phyloP scores from a whole-genome alignment of 2,113 vertebrate genomes.

The Thunnus thynnus region DNA sequence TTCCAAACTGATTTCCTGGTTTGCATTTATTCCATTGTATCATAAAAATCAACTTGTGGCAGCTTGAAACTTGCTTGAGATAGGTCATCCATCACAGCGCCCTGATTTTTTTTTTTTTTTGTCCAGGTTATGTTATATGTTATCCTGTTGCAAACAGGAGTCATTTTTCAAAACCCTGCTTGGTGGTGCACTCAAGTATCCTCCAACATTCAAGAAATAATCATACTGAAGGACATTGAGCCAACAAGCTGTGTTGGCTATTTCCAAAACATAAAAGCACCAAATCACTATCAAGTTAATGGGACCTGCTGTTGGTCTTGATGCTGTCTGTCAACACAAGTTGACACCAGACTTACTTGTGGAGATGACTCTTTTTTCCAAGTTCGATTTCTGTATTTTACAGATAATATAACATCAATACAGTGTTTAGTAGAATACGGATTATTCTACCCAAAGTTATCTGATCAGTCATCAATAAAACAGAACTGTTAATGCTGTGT shows the following conservation, averaged over 20 bases:
- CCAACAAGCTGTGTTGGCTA: too few species aligned
- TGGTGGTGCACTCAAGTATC: background rate
- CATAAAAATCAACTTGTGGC: constrained; percentile 4
- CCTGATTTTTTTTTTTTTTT: background rate
- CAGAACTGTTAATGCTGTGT: background rate
- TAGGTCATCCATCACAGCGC: background rate
- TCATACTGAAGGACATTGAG: too few species aligned
- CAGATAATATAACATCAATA: too few species aligned
- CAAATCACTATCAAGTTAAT: too few species aligned
- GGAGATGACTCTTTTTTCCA: background rate
- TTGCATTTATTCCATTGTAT: background rate
- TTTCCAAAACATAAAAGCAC: background rate
- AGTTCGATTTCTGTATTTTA: too few species aligned
- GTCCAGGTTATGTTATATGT: background rate
- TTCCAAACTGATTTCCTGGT: constrained; percentile 4
- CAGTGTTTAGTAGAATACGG: too few species aligned
- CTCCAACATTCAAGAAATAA: background rate
- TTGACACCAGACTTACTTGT: background rate
- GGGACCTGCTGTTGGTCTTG: background rate
- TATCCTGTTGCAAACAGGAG: background rate
- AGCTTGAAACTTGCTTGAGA: background rate
- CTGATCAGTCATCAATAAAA: background rate
- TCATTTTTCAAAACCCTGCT: background rate
- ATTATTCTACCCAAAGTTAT: background rate
- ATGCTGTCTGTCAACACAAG: background rate